Evolutionary conservation across 2,888 invertebrate genomes (phyloP).

Genomic region (Tubulanus polymorphus): DNA sequence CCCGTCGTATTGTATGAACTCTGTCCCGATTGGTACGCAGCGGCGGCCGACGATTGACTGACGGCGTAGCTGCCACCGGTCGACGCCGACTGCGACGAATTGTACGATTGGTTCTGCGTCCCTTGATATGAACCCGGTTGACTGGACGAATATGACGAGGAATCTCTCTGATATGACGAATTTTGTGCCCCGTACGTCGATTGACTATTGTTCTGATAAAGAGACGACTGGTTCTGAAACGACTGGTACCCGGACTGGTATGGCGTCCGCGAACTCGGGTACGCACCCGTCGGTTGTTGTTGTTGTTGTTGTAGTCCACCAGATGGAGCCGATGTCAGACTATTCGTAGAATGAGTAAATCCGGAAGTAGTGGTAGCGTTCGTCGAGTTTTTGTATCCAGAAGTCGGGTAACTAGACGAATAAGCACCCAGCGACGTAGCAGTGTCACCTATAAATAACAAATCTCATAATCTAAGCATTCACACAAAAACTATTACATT

Average conservation of each 20-base stretch:
- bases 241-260: constrained; percentile 32
- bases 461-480: too few species aligned
- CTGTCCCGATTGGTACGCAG: too few species aligned
- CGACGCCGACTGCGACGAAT: not conserved
- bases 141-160: not conserved
- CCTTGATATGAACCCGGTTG: too few species aligned
- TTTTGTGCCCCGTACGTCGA: not conserved
- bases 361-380: constrained; percentile 24
- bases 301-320: constrained; percentile 13
- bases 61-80: not conserved
- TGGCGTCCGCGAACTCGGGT: constrained; percentile 25
- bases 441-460: too few species aligned
- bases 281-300: constrained; percentile 21
- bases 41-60: too few species aligned
- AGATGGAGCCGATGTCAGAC: constrained; percentile 13
- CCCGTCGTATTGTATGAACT: too few species aligned
- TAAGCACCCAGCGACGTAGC: constrained; percentile 5
- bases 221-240: constrained; percentile 33
- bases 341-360: constrained; percentile 15
- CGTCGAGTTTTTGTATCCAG: constrained; percentile 26
- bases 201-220: constrained; percentile 20
- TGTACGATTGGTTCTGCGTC: too few species aligned
- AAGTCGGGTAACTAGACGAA: constrained; percentile 8
- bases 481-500: too few species aligned
- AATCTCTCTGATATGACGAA: not conserved